phyloP scores from a whole-genome alignment of 2,888 invertebrate species.

The Rotaria macrura region DNA sequence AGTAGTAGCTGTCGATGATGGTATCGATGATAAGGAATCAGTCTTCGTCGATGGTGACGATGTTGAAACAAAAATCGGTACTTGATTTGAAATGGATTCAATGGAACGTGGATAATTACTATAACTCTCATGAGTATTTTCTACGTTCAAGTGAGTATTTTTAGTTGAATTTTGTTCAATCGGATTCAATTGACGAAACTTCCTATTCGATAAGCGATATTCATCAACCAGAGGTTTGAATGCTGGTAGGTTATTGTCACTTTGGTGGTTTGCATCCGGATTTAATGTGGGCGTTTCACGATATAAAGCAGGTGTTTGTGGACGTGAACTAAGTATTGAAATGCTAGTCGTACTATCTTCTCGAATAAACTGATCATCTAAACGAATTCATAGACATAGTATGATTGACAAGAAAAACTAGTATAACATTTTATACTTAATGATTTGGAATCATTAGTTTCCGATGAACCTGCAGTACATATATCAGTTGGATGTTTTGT shows the following conservation, averaged over 20 bases:
- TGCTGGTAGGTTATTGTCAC: background rate
- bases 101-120: background rate
- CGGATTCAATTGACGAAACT: background rate
- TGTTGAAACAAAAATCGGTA: background rate
- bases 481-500: background rate
- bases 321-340: background rate
- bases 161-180: background rate
- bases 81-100: background rate
- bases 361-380: background rate
- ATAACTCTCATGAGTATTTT: background rate
- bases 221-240: background rate
- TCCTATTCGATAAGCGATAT: background rate
- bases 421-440: background rate
- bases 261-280: background rate
- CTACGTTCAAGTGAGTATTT: too few species aligned
- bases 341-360: background rate
- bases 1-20: background rate
- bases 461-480: background rate
- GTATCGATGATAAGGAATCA: background rate
- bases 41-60: too few species aligned
- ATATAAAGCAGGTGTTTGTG: background rate
- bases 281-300: background rate
- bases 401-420: background rate
- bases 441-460: background rate
- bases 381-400: background rate